Base-by-base conservation (phyloP, 1,140 invertebrate genomes). In the Ceratoteleas bidentatus region DNA sequence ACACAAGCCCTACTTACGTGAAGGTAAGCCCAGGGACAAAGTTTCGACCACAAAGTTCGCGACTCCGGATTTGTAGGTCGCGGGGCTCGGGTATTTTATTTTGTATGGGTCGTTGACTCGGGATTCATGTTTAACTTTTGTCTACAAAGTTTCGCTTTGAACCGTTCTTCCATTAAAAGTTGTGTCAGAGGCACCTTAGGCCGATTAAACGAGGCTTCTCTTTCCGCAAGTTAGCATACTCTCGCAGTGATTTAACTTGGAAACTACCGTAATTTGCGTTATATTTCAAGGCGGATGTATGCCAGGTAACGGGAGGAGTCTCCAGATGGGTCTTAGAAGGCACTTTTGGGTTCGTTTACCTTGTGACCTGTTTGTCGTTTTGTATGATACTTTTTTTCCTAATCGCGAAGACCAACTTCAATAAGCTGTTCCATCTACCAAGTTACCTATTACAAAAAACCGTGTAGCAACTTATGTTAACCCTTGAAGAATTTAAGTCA, bases 1-100 rank as follows among this genome's bases (percentile, higher is more conserved):
- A 93, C 60, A 92, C 90, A 45, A 92, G 92, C 69, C 95, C 94
- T 0, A 94, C 93, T n/a, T 96, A 96, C 85, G 93, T 96, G 11
- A 95, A 95, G 75, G 81, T 83, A 40, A 38, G 49, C 14, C 6
- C 11, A 9, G 11, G 3, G 13, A n/a, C 9, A 24, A 24, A 24
- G 24, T 24, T 24, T 24, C 24, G 24, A 24, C 24, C 24, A 24
- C 24, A 1, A 24, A 24, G 1, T 24, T 24, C 24, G 24, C 24
- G 24, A 24, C 24, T 24, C 24, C 24, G 24, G 24, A 24, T 24
- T 24, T 24, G 24, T 24, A 24, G 24, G 24, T 24, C 24, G 24
- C 24, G 24, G 1, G 4, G 4, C 24, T 24, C 24, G 24, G 15
- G 14, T 0, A 14, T 0, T 40, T 40, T 34, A n/a, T 57, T 57